Evolutionary conservation across 37 sponge, comb jelly and placozoan genomes (phyloP).

Genomic region (Diacarnus erythraeanus): DNA sequence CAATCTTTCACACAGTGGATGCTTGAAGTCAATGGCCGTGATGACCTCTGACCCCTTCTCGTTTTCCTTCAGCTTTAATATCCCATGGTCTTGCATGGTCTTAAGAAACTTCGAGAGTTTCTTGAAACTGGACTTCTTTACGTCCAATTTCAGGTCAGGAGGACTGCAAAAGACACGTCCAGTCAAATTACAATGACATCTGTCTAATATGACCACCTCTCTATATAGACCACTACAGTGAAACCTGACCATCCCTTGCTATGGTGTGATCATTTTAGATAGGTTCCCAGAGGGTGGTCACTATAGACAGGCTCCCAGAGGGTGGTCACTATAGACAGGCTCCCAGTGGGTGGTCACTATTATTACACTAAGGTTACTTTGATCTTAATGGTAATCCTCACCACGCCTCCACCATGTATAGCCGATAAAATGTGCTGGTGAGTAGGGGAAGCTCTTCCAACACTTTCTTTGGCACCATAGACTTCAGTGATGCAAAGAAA

Average conservation of each 20-base stretch:
- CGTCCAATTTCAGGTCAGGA: slow-evolving; percentile 28
- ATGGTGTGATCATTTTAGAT: neutral
- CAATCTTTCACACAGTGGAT: slow-evolving; percentile 14
- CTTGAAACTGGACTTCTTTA: slow-evolving; percentile 58
- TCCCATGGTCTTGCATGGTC: slow-evolving; percentile 35
- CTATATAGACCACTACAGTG: too few species aligned
- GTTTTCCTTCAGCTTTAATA: slow-evolving; percentile 38
- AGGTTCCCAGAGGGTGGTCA: too few species aligned
- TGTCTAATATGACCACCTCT: too few species aligned
- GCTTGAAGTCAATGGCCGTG: slow-evolving; percentile 22
- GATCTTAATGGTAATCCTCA: too few species aligned
- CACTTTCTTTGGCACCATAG: neutral
- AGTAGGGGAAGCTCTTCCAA: slow-evolving; percentile 39
- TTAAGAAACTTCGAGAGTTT: slow-evolving; percentile 55
- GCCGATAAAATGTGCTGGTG: slow-evolving; percentile 54
- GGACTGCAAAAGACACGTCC: slow-evolving; percentile 18
- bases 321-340: too few species aligned
- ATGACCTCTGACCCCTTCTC: slow-evolving; percentile 51
- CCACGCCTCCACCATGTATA: slow-evolving; percentile 40
- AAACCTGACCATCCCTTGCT: too few species aligned
- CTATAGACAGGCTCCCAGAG: too few species aligned
- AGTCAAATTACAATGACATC: neutral
- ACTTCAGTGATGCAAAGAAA: slow-evolving; percentile 29
- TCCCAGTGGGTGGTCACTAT: too few species aligned
- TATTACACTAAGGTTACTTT: too few species aligned